Evolutionary conservation across 2,113 vertebrate genomes (phyloP).

Genomic region (Tylochromis polylepis): DNA sequence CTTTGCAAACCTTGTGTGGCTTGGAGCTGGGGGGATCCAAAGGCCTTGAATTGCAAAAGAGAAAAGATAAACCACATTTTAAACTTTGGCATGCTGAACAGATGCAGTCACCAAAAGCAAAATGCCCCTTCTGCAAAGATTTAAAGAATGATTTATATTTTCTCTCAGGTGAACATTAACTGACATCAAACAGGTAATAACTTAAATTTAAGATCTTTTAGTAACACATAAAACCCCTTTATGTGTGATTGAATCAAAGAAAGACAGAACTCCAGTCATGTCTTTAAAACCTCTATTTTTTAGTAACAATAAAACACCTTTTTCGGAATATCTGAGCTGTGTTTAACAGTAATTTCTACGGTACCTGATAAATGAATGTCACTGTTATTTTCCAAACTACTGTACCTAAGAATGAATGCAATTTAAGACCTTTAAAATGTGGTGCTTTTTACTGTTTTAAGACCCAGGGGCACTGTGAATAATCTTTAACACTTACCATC

Average conservation of each 20-base stretch:
- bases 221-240: background rate
- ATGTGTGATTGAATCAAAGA: background rate
- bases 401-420: background rate
- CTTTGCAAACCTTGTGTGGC: background rate
- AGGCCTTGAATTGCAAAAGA: constrained; percentile 3
- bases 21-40: background rate
- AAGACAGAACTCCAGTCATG: background rate
- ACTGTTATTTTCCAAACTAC: background rate
- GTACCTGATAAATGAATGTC: background rate
- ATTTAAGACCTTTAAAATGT: background rate
- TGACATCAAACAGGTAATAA: background rate
- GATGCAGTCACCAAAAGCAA: background rate
- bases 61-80: background rate
- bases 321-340: background rate
- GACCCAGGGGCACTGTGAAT: background rate
- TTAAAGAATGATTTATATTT: background rate
- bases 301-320: background rate
- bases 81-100: background rate
- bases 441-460: background rate
- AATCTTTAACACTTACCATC: background rate
- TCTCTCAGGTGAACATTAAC: background rate
- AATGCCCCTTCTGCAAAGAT: background rate
- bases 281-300: background rate
- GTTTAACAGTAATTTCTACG: background rate
- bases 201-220: background rate